These are phyloP conservation scores for Muntiacus reevesi DNA, from an alignment of 2,113 vertebrate genomes.

Conservation along the genomic window DNA sequence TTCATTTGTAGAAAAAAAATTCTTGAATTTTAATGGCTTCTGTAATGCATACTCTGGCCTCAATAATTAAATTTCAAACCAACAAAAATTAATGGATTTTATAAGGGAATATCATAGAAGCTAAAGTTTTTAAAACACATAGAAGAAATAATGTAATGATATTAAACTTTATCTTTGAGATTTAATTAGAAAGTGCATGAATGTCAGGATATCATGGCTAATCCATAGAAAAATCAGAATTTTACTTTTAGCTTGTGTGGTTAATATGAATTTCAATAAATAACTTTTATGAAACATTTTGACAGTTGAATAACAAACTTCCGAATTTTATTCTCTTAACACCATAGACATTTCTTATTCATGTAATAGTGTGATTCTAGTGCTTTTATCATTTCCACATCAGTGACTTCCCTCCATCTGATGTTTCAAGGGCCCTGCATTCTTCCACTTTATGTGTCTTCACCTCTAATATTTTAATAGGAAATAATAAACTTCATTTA, in stretches of 20 bases:
- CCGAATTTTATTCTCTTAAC: not conserved
- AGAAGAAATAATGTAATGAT: not conserved
- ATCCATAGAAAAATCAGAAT: not conserved
- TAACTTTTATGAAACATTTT: constrained; percentile 21
- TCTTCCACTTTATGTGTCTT: not conserved
- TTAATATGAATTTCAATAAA: constrained; percentile 20
- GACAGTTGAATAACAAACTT: not conserved
- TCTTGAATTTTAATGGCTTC: constrained; percentile 37
- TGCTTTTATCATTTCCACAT: not conserved
- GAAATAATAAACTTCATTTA: not conserved
- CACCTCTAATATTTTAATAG: not conserved
- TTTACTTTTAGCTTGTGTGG: not conserved
- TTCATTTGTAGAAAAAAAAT: constrained; percentile 7
- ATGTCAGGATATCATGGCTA: not conserved
- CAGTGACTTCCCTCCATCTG: not conserved
- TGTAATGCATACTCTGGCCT: constrained; percentile 2
- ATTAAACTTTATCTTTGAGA: constrained; percentile 18
- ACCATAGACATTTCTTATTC: not conserved
- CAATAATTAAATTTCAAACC: constrained; percentile 44
- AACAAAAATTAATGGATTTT: constrained; percentile 53
- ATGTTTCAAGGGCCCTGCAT: not conserved
- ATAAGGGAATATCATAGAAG: constrained; percentile 40
- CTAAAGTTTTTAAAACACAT: constrained; percentile 7
- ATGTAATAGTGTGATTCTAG: not conserved
- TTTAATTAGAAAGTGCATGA: constrained; percentile 14